phyloP scores from a whole-genome alignment of 2,797 vertebrate genomes.

The Stomatorhinus walkeri region DNA sequence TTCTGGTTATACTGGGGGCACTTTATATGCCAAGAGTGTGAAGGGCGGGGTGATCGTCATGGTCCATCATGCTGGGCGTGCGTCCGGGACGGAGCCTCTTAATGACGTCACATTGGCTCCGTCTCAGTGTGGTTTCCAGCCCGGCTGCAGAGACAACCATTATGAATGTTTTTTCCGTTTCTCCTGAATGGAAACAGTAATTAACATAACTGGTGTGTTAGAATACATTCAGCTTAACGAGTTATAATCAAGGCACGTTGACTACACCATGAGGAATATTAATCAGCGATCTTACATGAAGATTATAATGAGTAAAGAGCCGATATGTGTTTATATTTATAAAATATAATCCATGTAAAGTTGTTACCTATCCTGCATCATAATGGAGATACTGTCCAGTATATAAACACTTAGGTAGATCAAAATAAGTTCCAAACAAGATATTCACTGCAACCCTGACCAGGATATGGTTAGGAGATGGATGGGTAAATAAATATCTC shows the following conservation, averaged over 20 bases:
- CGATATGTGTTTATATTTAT: not conserved
- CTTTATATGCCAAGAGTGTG: not conserved
- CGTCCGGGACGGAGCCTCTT: not conserved
- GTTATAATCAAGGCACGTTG: not conserved
- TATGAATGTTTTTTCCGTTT: not conserved
- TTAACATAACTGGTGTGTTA: not conserved
- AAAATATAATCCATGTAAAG: not conserved
- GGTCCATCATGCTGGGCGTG: not conserved
- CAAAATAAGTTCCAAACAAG: not conserved
- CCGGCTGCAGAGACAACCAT: not conserved
- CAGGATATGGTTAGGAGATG: not conserved
- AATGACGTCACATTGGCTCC: not conserved
- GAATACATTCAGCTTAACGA: slow-evolving; percentile 2
- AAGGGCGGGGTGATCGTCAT: not conserved
- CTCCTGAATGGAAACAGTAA: slow-evolving; percentile 7
- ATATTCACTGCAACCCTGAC: not conserved
- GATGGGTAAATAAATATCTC: not conserved
- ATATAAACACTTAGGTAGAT: not conserved
- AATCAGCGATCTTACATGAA: not conserved
- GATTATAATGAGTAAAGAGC: not conserved
- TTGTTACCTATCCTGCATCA: not conserved
- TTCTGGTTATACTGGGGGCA: not conserved
- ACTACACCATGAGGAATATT: not conserved
- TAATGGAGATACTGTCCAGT: not conserved
- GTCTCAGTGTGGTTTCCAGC: not conserved